Evolutionary conservation across 1,140 invertebrate genomes (phyloP), one percentile per base, ranked within the genome.

Genomic region (Drosophila willistoni): DNA sequence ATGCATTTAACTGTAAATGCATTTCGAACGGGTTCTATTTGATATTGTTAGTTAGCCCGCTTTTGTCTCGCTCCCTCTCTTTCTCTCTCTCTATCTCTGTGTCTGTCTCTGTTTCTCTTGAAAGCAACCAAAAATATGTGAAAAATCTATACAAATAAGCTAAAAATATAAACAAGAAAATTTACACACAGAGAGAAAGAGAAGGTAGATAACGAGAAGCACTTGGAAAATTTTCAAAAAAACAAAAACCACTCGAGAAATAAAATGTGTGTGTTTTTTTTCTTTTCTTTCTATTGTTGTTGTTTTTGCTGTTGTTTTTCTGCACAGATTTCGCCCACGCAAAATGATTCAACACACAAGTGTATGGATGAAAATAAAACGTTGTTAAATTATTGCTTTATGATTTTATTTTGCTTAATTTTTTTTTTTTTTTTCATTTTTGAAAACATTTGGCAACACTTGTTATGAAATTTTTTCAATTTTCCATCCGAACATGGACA

Each of bases 381-480:
- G 61, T 78, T 85, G 64, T 65, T 65, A 70, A 78, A 73, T 73
- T 79, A 41, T 62, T 36, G 59, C 42, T 41, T 73, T 47, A 61
- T 56, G 62, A 66, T 61, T 65, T 39, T 39, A 39, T 39, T 39
- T 39, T 39, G 36, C 36, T 39, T 39, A 12, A 39, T 39, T 39
- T 39, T 39, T n/a, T n/a, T n/a, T n/a, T n/a, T n/a, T 39, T 42
- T 61, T 61, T 65, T 57, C 62, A 55, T 71, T 71, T 22, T 19
- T 66, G 14, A 34, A 29, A 59, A 64, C 79, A 82, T 86, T 86
- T 87, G 76, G 83, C 83, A 86, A 86, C 85, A 80, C 77, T 86
- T 86, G 83, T 86, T 86, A 86, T 77, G 83, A 87, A 87, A 86
- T 77, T 82, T 82, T 82, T 87, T 87, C 68, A 74, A 79, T 76